Conservation (phyloP, 2,797 vertebrate genomes). For the Enteromius thamalakanensis region DNA sequence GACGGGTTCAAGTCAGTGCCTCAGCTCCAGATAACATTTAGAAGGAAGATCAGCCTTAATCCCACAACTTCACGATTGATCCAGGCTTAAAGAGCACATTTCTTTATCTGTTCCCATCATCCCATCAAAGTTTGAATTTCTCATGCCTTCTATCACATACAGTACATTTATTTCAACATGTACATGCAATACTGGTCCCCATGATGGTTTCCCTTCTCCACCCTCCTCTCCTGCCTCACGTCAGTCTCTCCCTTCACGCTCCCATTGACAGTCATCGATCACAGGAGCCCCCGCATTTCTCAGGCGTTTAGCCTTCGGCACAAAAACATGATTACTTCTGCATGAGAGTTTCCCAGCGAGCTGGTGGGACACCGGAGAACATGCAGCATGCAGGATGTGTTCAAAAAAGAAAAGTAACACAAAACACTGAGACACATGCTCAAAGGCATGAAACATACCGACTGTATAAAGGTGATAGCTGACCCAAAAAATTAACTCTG, state of each 20-base stretch:
- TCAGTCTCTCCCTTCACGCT: slow-evolving; percentile 11
- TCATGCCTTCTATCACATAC: slow-evolving; percentile 62
- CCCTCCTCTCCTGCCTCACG: slow-evolving; percentile 32
- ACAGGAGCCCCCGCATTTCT: slow-evolving; percentile 19
- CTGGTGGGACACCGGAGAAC: background rate
- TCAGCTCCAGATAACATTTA: slow-evolving; percentile 36
- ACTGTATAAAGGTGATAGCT: background rate
- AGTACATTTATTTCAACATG: slow-evolving; percentile 62
- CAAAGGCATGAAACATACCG: background rate
- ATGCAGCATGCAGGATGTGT: slow-evolving; percentile 3
- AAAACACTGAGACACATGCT: background rate
- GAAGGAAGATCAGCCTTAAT: slow-evolving; percentile 38
- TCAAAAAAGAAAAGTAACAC: slow-evolving; percentile 18
- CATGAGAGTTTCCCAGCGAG: slow-evolving; percentile 16
- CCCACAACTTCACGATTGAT: slow-evolving; percentile 25
- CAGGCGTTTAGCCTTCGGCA: slow-evolving; percentile 29
- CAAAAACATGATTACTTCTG: slow-evolving; percentile 43
- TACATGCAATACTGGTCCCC: background rate
- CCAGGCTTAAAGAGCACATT: background rate
- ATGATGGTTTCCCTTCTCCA: slow-evolving; percentile 22
- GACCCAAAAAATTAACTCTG: background rate
- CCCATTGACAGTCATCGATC: slow-evolving; percentile 29
- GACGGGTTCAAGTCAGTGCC: slow-evolving; percentile 1
- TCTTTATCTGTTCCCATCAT: slow-evolving; percentile 14
- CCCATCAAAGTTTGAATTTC: slow-evolving; percentile 58